A percentile compares a stretch with the other conserved stretches of the same genome.
phyloP scores from a whole-genome alignment of 2,888 invertebrate genomes.

The Dynastes tityus region DNA sequence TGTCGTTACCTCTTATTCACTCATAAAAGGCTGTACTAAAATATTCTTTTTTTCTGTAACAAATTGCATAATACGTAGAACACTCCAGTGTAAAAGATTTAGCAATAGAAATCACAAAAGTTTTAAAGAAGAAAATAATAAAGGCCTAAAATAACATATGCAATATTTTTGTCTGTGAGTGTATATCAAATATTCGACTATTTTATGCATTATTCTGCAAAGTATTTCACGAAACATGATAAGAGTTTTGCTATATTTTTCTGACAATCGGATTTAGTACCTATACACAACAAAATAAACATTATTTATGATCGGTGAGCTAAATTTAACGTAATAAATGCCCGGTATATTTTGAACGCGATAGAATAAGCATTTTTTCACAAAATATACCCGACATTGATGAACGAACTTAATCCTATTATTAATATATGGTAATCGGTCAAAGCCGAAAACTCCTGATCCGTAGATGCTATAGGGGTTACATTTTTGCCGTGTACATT shows the following conservation, averaged over 20 bases:
- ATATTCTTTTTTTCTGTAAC: too few relatives aligned
- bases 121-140: too few relatives aligned
- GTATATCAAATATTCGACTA: too few relatives aligned
- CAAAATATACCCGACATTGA: not conserved
- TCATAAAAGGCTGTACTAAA: too few relatives aligned
- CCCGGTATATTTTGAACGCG: not conserved
- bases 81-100: too few relatives aligned
- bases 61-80: too few relatives aligned
- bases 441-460: slow-evolving; percentile 7
- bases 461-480: not conserved
- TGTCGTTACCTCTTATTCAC: too few relatives aligned
- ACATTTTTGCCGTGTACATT: not conserved
- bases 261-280: not conserved
- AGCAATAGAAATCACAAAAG: too few relatives aligned
- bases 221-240: not conserved
- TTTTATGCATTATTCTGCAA: too few relatives aligned
- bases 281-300: not conserved
- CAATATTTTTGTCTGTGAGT: too few relatives aligned
- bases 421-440: slow-evolving; percentile 12
- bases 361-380: not conserved
- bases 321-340: not conserved
- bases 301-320: not conserved
- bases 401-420: slow-evolving; percentile 11
- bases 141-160: too few relatives aligned
- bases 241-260: not conserved